A percentile compares a stretch with the other conserved stretches of the same genome.
phyloP scores from a whole-genome alignment of 2,113 vertebrate genomes.

The Hydrolagus affinis region DNA sequence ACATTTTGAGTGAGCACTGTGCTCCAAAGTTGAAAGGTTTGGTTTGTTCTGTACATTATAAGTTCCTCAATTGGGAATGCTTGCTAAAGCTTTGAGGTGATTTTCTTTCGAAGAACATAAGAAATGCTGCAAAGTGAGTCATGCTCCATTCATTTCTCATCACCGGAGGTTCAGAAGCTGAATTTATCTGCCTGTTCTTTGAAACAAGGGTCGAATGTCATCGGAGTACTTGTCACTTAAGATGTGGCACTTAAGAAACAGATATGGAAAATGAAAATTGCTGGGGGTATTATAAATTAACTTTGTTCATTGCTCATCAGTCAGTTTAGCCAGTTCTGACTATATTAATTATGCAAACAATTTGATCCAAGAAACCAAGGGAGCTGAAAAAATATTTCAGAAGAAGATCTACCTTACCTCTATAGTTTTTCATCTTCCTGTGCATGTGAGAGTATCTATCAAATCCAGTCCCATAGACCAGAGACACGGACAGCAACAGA shows the following conservation, averaged over 20 bases:
- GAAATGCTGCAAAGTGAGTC: background rate
- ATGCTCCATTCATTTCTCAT: too few species aligned
- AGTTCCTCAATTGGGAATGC: background rate
- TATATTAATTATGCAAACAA: background rate
- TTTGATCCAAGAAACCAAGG: background rate
- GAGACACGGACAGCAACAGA: constrained; percentile 4
- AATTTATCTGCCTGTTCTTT: background rate
- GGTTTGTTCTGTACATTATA: too few species aligned
- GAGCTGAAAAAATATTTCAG: background rate
- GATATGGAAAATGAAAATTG: background rate
- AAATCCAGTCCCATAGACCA: constrained; percentile 24
- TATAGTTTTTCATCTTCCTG: constrained; percentile 11
- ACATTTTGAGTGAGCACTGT: background rate
- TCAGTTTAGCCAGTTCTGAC: background rate
- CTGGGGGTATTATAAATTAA: background rate
- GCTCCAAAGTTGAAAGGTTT: background rate
- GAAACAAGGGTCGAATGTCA: too few species aligned
- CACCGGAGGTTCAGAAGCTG: background rate
- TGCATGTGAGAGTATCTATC: constrained; percentile 18
- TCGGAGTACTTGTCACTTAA: background rate
- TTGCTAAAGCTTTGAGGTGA: too few species aligned
- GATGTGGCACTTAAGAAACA: background rate
- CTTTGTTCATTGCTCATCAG: background rate
- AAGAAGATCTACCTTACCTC: constrained; percentile 1
- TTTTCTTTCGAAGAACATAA: too few species aligned